These are phyloP conservation scores for Neosilurus mollespiculum DNA, from an alignment of 2,797 vertebrate genomes.

Conservation along the genomic window DNA sequence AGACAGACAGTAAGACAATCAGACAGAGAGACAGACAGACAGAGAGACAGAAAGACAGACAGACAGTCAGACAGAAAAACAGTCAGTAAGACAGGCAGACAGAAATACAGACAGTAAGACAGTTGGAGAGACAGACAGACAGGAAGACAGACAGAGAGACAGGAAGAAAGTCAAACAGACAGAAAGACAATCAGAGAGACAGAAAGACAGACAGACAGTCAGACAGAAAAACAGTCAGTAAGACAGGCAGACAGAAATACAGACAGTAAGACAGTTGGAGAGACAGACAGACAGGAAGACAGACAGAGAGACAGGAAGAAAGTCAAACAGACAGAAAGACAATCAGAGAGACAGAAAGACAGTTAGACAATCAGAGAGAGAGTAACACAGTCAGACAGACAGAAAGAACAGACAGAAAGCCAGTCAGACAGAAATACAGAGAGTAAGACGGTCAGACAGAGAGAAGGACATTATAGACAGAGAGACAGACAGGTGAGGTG, in stretches of 20 bases:
- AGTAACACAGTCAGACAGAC: background rate
- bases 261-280: background rate
- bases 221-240: background rate
- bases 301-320: background rate
- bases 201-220: background rate
- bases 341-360: background rate
- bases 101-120: background rate
- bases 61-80: background rate
- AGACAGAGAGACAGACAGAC: background rate
- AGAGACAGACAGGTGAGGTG: background rate
- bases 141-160: background rate
- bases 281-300: background rate
- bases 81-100: background rate
- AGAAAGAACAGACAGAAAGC: background rate
- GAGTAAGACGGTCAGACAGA: background rate
- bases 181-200: background rate
- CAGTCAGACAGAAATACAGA: background rate
- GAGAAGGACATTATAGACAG: background rate
- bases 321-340: background rate
- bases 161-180: background rate
- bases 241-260: background rate
- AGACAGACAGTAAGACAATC: background rate
- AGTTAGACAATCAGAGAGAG: too few species aligned
- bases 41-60: background rate
- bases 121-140: background rate